Conservation (phyloP, 53 echinoderm and acorn worm species). For the Antedon mediterranea region DNA sequence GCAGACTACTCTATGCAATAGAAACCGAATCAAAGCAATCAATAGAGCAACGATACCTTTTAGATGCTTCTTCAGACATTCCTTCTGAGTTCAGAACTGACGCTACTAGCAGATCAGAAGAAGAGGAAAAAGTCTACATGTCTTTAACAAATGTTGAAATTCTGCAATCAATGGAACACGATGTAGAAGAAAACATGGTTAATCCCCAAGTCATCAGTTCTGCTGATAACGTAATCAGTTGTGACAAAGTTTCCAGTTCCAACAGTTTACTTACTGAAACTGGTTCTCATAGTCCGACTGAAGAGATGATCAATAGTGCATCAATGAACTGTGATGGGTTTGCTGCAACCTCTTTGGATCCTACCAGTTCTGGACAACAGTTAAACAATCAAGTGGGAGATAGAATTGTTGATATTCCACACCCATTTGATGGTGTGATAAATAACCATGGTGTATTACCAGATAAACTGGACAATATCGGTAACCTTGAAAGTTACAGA, state of each 20-base stretch:
- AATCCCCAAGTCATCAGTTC: slow-evolving; percentile 53
- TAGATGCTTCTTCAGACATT: neutral
- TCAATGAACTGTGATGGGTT: neutral
- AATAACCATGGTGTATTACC: neutral
- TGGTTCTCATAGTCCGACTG: neutral
- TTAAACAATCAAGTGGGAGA: neutral
- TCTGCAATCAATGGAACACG: neutral
- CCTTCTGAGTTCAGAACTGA: neutral
- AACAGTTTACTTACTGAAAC: neutral
- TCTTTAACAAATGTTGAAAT: neutral
- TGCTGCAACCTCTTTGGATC: neutral
- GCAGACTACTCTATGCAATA: slow-evolving; percentile 84
- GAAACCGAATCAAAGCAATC: slow-evolving; percentile 42
- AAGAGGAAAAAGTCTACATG: neutral
- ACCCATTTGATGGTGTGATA: neutral
- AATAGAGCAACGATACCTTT: neutral
- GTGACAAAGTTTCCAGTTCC: neutral
- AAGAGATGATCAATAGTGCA: neutral
- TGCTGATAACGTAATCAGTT: slow-evolving; percentile 32
- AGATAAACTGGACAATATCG: neutral
- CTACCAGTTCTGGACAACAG: neutral
- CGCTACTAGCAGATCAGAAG: neutral
- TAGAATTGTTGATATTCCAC: neutral
- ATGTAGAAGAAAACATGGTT: no score
- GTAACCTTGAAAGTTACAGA: neutral